These are phyloP conservation scores for Lampris megalopsis DNA, from an alignment of 2,113 vertebrate species.

Conservation along the genomic window DNA sequence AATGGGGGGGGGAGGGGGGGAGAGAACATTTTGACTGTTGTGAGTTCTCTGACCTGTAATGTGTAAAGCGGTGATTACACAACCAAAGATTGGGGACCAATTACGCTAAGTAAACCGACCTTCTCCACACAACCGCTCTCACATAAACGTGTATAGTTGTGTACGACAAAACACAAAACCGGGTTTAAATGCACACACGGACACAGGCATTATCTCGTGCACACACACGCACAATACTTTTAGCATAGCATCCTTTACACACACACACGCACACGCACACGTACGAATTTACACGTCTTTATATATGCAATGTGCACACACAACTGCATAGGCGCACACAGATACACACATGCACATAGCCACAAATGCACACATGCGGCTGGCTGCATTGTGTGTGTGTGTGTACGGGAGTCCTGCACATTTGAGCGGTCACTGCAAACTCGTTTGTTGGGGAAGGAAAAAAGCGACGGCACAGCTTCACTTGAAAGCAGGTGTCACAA, in stretches of 20 bases:
- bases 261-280: constrained; percentile 7
- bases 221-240: neutral
- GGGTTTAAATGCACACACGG: constrained; percentile 4
- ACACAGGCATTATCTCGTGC: neutral
- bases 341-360: constrained; percentile 14
- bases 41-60: constrained; percentile 37
- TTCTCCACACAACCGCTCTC: constrained; percentile 59
- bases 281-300: constrained; percentile 33
- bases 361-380: neutral
- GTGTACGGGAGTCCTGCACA: neutral
- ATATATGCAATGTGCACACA: constrained; percentile 22
- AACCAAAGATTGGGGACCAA: constrained; percentile 51
- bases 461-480: neutral
- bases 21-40: neutral
- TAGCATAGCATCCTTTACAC: neutral
- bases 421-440: neutral
- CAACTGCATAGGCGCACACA: neutral
- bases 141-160: constrained; percentile 45
- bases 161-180: constrained; percentile 42
- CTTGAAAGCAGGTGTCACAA: neutral
- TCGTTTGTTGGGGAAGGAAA: neutral
- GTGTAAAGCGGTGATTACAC: constrained; percentile 52
- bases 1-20: neutral
- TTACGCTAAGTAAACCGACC: constrained; percentile 63
- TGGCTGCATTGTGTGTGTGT: too few relatives aligned